These are phyloP conservation scores for Stenolophus ochropezus DNA, from an alignment of 2,888 invertebrate genomes.

Conservation along the genomic window DNA sequence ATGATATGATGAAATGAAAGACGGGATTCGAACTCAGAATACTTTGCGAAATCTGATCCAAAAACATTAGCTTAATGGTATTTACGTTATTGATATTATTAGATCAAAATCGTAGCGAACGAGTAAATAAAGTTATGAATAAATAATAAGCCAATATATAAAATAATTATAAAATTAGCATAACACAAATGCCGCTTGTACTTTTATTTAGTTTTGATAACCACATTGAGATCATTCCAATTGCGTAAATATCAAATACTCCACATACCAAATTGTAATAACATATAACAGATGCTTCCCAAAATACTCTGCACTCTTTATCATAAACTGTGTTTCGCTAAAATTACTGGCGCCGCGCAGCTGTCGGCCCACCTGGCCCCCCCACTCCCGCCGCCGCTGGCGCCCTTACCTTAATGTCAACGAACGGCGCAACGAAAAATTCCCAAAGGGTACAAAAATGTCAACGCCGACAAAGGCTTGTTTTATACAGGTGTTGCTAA, in stretches of 20 bases:
- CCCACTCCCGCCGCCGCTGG: neutral
- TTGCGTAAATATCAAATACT: constrained; percentile 40
- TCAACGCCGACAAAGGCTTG: no score
- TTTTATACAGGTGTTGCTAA: no score
- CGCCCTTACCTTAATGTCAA: neutral
- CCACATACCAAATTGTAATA: neutral
- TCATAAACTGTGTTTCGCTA: neutral
- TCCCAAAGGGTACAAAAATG: neutral
- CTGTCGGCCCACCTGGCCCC: neutral
- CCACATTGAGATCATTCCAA: constrained; percentile 24
- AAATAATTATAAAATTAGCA: constrained; percentile 43
- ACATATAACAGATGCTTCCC: neutral
- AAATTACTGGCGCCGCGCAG: neutral
- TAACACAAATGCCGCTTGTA: constrained; percentile 47
- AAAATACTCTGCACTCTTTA: neutral
- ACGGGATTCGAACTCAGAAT: no score
- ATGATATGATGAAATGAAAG: no score
- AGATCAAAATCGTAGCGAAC: neutral
- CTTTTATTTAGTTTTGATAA: constrained; percentile 49
- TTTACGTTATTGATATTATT: neutral
- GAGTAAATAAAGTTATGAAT: constrained; percentile 26
- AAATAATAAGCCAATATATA: constrained; percentile 1
- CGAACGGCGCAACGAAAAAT: neutral
- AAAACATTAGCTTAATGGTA: neutral
- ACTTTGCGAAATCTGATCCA: neutral